Evolutionary conservation across 1,140 invertebrate species (phyloP).

Genomic region (Bombus balteatus): DNA sequence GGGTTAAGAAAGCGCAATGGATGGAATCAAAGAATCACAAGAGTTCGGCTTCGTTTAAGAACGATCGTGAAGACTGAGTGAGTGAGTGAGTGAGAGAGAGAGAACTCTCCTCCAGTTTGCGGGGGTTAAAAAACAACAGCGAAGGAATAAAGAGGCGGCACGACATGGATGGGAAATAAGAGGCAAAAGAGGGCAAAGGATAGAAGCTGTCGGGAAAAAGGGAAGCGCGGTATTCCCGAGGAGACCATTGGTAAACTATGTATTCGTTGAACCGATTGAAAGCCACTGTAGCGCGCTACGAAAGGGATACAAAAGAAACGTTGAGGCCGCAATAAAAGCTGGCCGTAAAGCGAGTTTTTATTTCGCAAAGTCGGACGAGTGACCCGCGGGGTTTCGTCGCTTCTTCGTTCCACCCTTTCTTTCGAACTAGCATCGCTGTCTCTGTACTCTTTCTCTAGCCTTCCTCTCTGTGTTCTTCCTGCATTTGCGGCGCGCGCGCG

Average conservation of each 20-base stretch:
- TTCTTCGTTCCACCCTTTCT: slow-evolving; percentile 49
- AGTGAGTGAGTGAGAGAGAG: not conserved
- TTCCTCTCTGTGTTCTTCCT: not conserved
- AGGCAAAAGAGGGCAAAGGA: not conserved
- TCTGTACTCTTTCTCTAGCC: not conserved
- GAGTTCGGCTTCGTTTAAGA: slow-evolving; percentile 33
- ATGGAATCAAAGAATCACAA: slow-evolving; percentile 26
- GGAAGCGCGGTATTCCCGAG: slow-evolving; percentile 60
- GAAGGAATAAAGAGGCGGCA: not conserved
- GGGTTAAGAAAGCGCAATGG: slow-evolving; percentile 1
- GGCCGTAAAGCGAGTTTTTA: slow-evolving; percentile 80
- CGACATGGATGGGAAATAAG: not conserved
- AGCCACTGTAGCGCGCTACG: slow-evolving; percentile 66
- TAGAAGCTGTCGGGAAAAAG: slow-evolving; percentile 4
- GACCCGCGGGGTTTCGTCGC: slow-evolving; percentile 69
- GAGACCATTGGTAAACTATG: slow-evolving; percentile 69
- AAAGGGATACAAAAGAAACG: slow-evolving; percentile 77
- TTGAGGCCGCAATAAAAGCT: slow-evolving; percentile 79
- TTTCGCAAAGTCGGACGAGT: slow-evolving; percentile 78
- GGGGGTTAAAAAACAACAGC: not conserved
- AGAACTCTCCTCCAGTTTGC: not conserved
- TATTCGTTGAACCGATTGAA: slow-evolving; percentile 77
- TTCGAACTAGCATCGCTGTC: not conserved
- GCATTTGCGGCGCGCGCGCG: not conserved
- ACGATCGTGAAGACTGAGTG: slow-evolving; percentile 22